Base-by-base conservation (phyloP, 2,113 vertebrate species). In the Piaya cayana region DNA sequence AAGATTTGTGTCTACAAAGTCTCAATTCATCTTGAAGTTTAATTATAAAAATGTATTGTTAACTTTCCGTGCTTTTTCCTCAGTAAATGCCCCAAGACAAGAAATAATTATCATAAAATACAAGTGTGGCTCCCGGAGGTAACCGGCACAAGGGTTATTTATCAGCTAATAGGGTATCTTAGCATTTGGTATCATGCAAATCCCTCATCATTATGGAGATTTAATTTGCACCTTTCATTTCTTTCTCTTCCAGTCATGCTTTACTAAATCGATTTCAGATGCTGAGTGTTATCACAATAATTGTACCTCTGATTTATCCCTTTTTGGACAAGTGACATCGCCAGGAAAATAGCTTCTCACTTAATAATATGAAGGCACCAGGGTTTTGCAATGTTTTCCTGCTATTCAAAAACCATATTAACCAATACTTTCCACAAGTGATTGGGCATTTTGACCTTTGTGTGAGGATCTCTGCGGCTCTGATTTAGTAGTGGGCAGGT, bases 211-310 rank as follows among this genome's bases (percentile, higher is more conserved):
- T 96, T 93, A 88, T 49, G 82, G 82, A 94, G 91, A 91, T 96
- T 96, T 95, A 92, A 97, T 96, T 98, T 96, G 64, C 75, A 97
- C 89, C 82, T 95, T 95, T 95, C 70, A 82, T 96, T 96, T 93
- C 59, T 92, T 81, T 94, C 63, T 93, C 87, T 85, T 68, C 83
- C 78, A 39, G 67, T 75, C 72, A 69, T 91, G 88, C 53, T 91
- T 95, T 89, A 32, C 70, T 92, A 88, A 97, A 93, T 63, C 86
- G 77, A 82, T 79, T 90, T 89, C 80, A 90, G 53, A 86, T 83
- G 53, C 78, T 80, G 83, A 80, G 60, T 69, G 49, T 94, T 97
- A 84, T 30, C 92, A 43, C 34, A 70, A 30, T 90, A 94, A 95
- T 93, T 93, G 47, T 80, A 67, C 84, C 63, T 91, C 53, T 90